Conservation (phyloP, 1,140 invertebrate species). For the Ips nitidus region DNA sequence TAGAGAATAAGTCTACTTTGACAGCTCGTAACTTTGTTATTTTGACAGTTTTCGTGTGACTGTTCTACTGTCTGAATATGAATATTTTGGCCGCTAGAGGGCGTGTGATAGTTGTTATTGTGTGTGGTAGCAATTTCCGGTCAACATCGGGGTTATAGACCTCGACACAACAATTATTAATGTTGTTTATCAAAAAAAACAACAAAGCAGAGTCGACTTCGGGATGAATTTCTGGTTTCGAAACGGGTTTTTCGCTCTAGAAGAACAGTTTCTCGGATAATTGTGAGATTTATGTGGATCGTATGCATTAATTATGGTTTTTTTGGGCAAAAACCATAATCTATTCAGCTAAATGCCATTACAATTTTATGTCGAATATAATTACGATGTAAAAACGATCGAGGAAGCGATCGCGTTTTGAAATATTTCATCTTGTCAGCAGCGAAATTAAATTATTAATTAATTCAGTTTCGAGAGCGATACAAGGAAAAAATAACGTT, state of each 20-base stretch:
- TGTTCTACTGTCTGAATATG: constrained; percentile 28
- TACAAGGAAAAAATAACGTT: too few relatives aligned
- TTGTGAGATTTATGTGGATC: constrained; percentile 34
- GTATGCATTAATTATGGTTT: constrained; percentile 25
- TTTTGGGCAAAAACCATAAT: constrained; percentile 20
- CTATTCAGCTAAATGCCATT: constrained; percentile 24
- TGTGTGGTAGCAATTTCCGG: constrained; percentile 21
- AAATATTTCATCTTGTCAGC: too few relatives aligned
- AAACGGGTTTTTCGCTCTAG: constrained; percentile 27
- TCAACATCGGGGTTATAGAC: constrained; percentile 18
- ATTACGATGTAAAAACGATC: constrained; percentile 23
- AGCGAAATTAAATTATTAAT: too few relatives aligned
- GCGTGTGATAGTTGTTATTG: too few relatives aligned
- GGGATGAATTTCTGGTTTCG: constrained; percentile 32
- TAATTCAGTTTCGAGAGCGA: too few relatives aligned
- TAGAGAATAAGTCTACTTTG: too few relatives aligned
- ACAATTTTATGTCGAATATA: constrained; percentile 20
- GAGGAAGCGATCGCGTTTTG: constrained; percentile 3
- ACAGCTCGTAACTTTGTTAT: too few relatives aligned
- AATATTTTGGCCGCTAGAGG: too few relatives aligned
- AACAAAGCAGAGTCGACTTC: constrained; percentile 4
- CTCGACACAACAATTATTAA: constrained; percentile 32
- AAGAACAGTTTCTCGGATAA: constrained; percentile 30
- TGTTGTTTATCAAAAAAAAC: constrained; percentile 30
- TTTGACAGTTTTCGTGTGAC: too few relatives aligned